phyloP scores from a whole-genome alignment of 2,888 invertebrate genomes.

The Bombyx huttoni region DNA sequence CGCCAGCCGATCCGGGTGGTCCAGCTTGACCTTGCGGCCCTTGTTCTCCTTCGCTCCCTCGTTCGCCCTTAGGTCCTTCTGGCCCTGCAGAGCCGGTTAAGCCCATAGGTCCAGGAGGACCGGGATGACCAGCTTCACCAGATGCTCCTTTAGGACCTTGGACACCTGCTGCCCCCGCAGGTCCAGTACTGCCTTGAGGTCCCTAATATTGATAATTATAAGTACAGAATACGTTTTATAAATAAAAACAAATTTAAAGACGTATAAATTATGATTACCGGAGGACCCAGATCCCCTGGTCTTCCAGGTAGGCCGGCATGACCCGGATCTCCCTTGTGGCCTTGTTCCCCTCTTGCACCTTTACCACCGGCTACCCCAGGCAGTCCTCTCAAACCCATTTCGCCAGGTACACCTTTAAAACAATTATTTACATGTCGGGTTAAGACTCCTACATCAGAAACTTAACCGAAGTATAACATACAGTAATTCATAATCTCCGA shows the following conservation, averaged over 20 bases:
- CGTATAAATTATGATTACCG: conserved; percentile 50
- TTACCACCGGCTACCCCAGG: conserved; percentile 78
- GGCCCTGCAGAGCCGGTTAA: conserved; percentile 79
- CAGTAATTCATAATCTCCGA: no score
- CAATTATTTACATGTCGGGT: background rate
- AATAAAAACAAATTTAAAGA: background rate
- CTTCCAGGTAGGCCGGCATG: conserved; percentile 83
- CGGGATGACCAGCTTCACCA: conserved; percentile 80
- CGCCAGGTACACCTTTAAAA: conserved; percentile 72
- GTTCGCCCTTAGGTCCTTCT: conserved; percentile 83
- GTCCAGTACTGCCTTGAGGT: conserved; percentile 77
- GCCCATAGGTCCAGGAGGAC: conserved; percentile 77
- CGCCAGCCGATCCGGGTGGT: conserved; percentile 78
- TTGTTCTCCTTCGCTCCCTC: conserved; percentile 77
- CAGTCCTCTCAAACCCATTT: conserved; percentile 74
- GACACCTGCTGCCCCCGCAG: conserved; percentile 78
- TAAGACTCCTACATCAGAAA: no score
- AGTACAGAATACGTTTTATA: background rate
- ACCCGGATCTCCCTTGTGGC: conserved; percentile 82
- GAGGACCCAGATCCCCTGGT: conserved; percentile 81
- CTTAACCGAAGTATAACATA: no score
- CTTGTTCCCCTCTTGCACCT: conserved; percentile 82
- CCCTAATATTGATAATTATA: conserved; percentile 61
- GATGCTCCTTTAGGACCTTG: conserved; percentile 78
- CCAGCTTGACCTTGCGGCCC: conserved; percentile 82